phyloP scores from a whole-genome alignment of 2,888 invertebrate species.

The Cynaeus angustus region DNA sequence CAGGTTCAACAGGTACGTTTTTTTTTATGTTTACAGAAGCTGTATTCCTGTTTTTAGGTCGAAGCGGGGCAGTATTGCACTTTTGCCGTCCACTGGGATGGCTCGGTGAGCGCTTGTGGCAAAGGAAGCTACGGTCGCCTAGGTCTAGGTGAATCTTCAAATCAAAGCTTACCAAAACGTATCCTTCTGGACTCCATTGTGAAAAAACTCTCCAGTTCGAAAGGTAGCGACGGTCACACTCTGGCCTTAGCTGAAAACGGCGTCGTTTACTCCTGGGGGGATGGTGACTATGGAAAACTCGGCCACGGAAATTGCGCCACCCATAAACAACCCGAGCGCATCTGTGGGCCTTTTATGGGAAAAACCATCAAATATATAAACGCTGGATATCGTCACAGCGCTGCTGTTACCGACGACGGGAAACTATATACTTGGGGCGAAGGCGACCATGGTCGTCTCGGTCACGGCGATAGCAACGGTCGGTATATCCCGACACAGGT shows the following conservation, averaged over 20 bases:
- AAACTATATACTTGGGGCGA: constrained; percentile 76
- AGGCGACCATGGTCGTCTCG: constrained; percentile 75
- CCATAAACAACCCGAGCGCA: constrained; percentile 74
- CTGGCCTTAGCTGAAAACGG: constrained; percentile 74
- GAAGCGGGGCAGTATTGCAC: constrained; percentile 81
- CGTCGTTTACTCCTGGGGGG: constrained; percentile 75
- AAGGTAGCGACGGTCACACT: constrained; percentile 76
- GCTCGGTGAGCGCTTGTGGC: constrained; percentile 76
- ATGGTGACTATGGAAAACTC: constrained; percentile 76
- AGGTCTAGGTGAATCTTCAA: constrained; percentile 78
- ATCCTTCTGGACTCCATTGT: constrained; percentile 73
- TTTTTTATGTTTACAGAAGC: background rate
- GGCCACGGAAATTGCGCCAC: constrained; percentile 74
- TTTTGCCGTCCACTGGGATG: constrained; percentile 76
- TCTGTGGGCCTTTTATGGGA: constrained; percentile 71
- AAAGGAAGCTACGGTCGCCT: constrained; percentile 78
- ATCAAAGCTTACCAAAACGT: constrained; percentile 75
- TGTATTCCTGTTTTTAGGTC: constrained; percentile 66
- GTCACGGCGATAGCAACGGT: constrained; percentile 77
- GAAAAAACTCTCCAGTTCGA: constrained; percentile 74
- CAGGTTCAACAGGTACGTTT: constrained; percentile 75
- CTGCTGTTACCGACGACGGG: constrained; percentile 75
- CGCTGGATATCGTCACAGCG: constrained; percentile 76
- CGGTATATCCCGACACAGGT: constrained; percentile 76
- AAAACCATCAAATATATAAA: constrained; percentile 73